phyloP scores from a whole-genome alignment of 2,888 invertebrate species.

The Brachyopa scutellaris region DNA sequence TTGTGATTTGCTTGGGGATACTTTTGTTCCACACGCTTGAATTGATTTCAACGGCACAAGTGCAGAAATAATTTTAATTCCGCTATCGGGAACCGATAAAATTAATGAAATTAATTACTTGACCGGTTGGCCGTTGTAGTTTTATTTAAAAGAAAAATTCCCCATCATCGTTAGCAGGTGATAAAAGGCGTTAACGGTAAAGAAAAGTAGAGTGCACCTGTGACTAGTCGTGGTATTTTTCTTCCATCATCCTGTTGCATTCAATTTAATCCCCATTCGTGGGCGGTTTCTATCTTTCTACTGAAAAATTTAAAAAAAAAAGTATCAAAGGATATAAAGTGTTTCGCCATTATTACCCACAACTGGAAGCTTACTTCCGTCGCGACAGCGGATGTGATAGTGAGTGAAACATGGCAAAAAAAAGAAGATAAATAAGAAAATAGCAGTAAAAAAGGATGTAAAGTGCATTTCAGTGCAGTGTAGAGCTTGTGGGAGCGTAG shows the following conservation, averaged over 20 bases:
- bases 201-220: neutral
- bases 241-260: slow-evolving; percentile 41
- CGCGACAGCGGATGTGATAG: slow-evolving; percentile 49
- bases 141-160: no score
- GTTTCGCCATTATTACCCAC: no score
- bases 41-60: no score
- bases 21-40: neutral
- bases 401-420: slow-evolving; percentile 43
- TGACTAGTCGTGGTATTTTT: neutral
- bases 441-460: slow-evolving; percentile 28
- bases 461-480: slow-evolving; percentile 38
- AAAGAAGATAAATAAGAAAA: slow-evolving; percentile 31
- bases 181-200: neutral
- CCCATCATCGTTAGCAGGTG: neutral
- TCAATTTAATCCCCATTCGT: neutral
- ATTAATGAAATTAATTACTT: neutral
- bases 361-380: slow-evolving; percentile 37
- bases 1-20: neutral
- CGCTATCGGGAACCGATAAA: neutral
- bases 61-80: no score
- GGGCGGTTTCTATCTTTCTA: neutral
- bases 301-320: no score
- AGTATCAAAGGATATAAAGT: no score
- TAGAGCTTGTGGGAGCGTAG: slow-evolving; percentile 12
- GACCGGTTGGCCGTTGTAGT: neutral